Base-by-base conservation (phyloP, 2,888 invertebrate genomes). In the Rotaria socialis region DNA sequence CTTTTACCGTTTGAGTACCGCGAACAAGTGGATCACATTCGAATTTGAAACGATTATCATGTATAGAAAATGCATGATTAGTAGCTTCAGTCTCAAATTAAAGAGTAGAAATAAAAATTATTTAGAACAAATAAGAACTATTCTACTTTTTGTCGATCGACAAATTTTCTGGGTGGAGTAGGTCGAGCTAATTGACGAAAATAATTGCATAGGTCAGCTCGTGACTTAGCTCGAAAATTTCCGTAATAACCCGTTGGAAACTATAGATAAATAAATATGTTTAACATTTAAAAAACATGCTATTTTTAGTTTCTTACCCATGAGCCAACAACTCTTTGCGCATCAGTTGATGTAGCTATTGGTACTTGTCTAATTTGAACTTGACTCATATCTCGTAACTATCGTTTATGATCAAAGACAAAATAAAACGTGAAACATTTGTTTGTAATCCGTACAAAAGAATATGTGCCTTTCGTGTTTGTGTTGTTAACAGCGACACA, bases 171-270 rank as follows among this genome's bases (percentile, higher is more conserved):
- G 16, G 91, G 91, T n/a, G 91, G 91, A 47, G 89, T 88, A 50
- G 91, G 91, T 88, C 90, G 90, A 24, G 91, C 90, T 80, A 90
- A 86, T 52, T 90, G 89, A 87, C 91, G 88, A 88, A 90, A 91
- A 88, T 90, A 90, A 88, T 89, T 89, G 24, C 89, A 87, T 87
- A 90, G 89, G 87, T 91, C 91, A 87, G 89, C 89, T 47, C 91
- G 88, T 24, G 90, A 89, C 87, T 89, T 90, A 86, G 90, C 90
- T 56, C 90, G 88, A 88, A 89, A 90, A 87, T 91, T 90, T 14
- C 91, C 91, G 89, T 91, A 89, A 88, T 89, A 91, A 16, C 91
- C 90, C 50, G 89, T 87, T 84, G 90, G 90, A 89, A 89, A 90
- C 91, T 91, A 89, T 90, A 35, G 85, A 85, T n/a, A 75, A 80